Percentiles rank a stretch among this genome's conserved stretches.
phyloP scores from a whole-genome alignment of 2,888 invertebrate species.

The Dioctria rufipes region DNA sequence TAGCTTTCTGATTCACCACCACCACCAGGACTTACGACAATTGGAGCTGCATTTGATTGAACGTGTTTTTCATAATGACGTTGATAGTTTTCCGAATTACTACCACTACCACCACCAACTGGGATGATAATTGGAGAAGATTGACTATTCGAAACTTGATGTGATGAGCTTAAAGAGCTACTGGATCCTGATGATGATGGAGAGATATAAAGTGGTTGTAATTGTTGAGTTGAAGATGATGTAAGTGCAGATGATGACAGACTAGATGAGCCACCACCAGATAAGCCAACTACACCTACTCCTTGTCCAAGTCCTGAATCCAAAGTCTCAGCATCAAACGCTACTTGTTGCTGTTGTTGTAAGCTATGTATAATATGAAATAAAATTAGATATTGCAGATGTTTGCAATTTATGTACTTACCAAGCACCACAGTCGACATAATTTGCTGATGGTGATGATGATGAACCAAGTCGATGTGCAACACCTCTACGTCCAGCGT shows the following conservation, averaged over 20 bases:
- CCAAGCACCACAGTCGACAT: conserved; percentile 50
- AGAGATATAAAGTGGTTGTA: conserved; percentile 60
- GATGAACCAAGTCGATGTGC: conserved; percentile 61
- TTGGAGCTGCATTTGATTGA: conserved; percentile 62
- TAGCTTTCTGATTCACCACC: conserved; percentile 64
- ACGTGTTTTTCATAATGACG: conserved; percentile 65
- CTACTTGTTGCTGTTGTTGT: conserved; percentile 8
- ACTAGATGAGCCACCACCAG: conserved; percentile 47
- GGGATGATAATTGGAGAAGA: conserved; percentile 60
- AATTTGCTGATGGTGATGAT: conserved; percentile 60
- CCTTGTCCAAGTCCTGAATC: conserved; percentile 52
- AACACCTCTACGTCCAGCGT: conserved; percentile 66
- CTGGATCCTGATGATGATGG: conserved; percentile 60
- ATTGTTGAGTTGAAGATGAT: conserved; percentile 56
- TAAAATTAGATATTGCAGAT: background rate
- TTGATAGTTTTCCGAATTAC: conserved; percentile 65
- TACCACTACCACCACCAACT: conserved; percentile 59
- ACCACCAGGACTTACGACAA: conserved; percentile 61
- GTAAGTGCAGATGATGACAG: conserved; percentile 44
- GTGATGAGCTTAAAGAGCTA: conserved; percentile 60
- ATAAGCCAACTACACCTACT: conserved; percentile 57
- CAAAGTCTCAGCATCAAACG: conserved; percentile 17
- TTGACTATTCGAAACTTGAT: conserved; percentile 59
- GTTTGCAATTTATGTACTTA: conserved; percentile 9
- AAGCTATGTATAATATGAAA: background rate